Conservation (phyloP, 2,797 vertebrate genomes). For the Sebastes miniatus region DNA sequence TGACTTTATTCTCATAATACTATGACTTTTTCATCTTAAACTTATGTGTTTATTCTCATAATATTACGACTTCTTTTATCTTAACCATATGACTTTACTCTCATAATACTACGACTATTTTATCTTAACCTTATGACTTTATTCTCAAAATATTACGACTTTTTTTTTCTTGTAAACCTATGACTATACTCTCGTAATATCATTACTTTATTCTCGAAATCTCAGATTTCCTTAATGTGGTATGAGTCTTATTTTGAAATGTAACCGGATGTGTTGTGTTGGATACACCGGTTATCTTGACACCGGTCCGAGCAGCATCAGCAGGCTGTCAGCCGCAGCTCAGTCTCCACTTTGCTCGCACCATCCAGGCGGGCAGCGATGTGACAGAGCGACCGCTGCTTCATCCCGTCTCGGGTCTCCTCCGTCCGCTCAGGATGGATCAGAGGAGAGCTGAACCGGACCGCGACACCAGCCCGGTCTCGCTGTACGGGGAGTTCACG, state of each 20-base stretch:
- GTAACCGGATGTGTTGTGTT: not conserved
- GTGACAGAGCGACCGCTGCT: conserved; percentile 41
- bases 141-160: no score
- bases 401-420: conserved; percentile 28
- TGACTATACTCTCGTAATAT: no score
- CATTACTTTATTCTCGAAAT: no score
- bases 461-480: conserved; percentile 23
- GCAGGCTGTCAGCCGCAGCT: conserved; percentile 30
- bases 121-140: no score
- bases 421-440: conserved; percentile 64
- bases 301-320: conserved; percentile 9
- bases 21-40: no score
- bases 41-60: no score
- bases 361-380: conserved; percentile 13
- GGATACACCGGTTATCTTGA: not conserved
- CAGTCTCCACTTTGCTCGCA: conserved; percentile 26
- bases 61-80: no score
- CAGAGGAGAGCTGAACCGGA: conserved; percentile 42
- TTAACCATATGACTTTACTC: no score
- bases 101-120: no score
- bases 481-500: conserved; percentile 76
- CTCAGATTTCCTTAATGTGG: no score
- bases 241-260: conserved; percentile 52
- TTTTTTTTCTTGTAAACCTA: no score
- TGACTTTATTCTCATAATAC: no score